phyloP scores from a whole-genome alignment of 2,797 vertebrate species.

The Discoglossus pictus region DNA sequence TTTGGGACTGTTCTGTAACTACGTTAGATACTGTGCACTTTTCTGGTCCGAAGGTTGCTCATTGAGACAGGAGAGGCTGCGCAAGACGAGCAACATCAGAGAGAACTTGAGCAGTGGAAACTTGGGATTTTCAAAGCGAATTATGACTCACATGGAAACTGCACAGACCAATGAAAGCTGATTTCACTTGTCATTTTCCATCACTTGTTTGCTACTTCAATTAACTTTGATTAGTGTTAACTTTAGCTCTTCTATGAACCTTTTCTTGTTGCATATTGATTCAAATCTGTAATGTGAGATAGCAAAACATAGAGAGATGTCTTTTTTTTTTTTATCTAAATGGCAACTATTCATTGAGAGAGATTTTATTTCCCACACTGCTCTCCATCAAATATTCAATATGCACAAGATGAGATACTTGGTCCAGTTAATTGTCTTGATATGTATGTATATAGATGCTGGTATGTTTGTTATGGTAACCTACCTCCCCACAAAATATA shows the following conservation, averaged over 20 bases:
- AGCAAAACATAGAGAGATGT: no score
- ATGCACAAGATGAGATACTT: no score
- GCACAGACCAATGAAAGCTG: neutral
- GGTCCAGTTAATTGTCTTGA: no score
- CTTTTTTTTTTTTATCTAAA: slow-evolving; percentile 5
- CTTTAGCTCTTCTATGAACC: no score
- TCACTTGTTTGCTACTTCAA: neutral
- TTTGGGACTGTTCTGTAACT: slow-evolving; percentile 2
- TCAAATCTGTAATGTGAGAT: no score
- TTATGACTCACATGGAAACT: slow-evolving; percentile 34
- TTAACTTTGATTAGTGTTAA: neutral
- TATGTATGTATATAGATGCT: no score
- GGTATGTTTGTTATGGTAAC: no score
- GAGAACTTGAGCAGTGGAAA: slow-evolving; percentile 14
- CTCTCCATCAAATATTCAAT: no score
- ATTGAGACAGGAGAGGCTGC: neutral
- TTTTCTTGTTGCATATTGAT: no score
- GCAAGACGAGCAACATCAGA: slow-evolving; percentile 4
- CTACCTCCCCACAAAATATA: no score
- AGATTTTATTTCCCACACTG: no score
- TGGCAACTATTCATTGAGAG: no score
- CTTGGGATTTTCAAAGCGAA: slow-evolving; percentile 1
- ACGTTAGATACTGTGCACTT: neutral
- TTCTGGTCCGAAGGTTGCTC: neutral
- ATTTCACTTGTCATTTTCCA: slow-evolving; percentile 18